Conservation (phyloP, 2,888 invertebrate species). For the Xylocampa areola region DNA sequence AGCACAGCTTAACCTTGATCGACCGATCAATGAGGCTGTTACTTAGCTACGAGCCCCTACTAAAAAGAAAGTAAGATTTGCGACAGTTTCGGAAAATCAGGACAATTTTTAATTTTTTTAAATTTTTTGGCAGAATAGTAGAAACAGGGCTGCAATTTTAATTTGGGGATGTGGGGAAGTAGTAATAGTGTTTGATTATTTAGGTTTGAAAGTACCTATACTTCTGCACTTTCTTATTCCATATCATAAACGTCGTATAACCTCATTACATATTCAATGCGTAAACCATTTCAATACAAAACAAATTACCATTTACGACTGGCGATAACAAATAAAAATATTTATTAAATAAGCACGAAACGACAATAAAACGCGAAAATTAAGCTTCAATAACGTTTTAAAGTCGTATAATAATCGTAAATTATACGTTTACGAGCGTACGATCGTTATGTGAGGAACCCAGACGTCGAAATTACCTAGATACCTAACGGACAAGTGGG, state of each 20-base stretch:
- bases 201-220: neutral
- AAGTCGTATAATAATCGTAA: slow-evolving; percentile 78
- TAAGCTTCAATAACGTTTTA: slow-evolving; percentile 77
- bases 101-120: too few species aligned
- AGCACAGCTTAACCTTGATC: too few species aligned
- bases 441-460: slow-evolving; percentile 66
- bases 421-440: slow-evolving; percentile 64
- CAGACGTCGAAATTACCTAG: slow-evolving; percentile 67
- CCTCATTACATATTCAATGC: slow-evolving; percentile 54
- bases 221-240: slow-evolving; percentile 16
- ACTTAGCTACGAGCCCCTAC: too few species aligned
- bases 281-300: slow-evolving; percentile 62
- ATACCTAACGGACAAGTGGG: slow-evolving; percentile 59
- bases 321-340: slow-evolving; percentile 60
- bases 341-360: slow-evolving; percentile 78
- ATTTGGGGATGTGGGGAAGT: too few species aligned
- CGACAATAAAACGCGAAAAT: slow-evolving; percentile 78
- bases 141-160: too few species aligned
- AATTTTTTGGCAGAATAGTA: too few species aligned
- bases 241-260: slow-evolving; percentile 31
- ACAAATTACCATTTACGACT: slow-evolving; percentile 71
- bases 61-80: too few species aligned
- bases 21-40: too few species aligned
- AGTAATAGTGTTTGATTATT: too few species aligned
- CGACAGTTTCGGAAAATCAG: too few species aligned